Evolutionary conservation across 2,113 vertebrate species (phyloP).

Genomic region (Eubucco bourcierii): DNA sequence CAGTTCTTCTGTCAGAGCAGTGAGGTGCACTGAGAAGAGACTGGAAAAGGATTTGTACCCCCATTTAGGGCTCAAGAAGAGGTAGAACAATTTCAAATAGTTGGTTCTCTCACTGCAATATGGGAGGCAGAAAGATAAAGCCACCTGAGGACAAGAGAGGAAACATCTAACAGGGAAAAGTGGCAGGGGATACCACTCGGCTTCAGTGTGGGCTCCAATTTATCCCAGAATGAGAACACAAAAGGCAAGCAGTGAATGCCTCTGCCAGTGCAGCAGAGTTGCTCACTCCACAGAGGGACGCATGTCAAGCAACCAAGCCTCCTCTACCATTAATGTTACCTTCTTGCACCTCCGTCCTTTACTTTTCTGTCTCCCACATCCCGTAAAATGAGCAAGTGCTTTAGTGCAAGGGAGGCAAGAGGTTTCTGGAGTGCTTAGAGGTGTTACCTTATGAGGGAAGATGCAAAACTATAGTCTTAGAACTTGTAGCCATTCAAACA

Average conservation of each 20-base stretch:
- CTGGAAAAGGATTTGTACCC: background rate
- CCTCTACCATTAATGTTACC: rapidly evolving
- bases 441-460: background rate
- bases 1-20: background rate
- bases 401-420: background rate
- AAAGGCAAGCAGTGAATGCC: background rate
- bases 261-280: background rate
- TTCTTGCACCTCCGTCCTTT: background rate
- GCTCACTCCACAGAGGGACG: background rate
- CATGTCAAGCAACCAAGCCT: background rate
- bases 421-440: background rate
- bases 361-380: background rate
- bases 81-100: background rate
- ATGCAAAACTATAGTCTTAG: background rate
- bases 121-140: background rate
- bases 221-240: background rate
- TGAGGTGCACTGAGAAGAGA: background rate
- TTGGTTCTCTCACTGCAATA: background rate
- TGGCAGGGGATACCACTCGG: background rate
- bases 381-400: background rate
- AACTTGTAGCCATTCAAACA: background rate
- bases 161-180: background rate
- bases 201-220: background rate
- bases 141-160: background rate
- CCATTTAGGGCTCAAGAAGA: background rate